Conservation (phyloP, 2,113 vertebrate genomes). For the Chaetorhynchus papuensis region DNA sequence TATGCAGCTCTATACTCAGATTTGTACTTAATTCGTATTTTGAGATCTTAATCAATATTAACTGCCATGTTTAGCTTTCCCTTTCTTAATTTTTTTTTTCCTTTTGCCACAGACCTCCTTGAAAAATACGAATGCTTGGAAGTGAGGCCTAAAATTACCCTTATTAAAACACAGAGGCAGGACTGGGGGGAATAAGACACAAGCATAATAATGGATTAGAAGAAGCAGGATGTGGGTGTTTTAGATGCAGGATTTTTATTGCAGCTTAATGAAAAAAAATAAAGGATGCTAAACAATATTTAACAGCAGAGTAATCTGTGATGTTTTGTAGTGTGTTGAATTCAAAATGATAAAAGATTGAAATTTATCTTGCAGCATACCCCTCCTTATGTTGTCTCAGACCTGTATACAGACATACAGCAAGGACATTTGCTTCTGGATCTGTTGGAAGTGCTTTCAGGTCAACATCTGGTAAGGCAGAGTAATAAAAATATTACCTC, state of each 20-base stretch:
- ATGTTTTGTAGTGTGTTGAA: background rate
- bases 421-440: conserved; percentile 88
- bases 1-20: background rate
- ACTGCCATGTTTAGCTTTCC: background rate
- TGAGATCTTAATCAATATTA: too few relatives aligned
- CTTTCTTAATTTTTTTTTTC: background rate
- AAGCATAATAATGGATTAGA: background rate
- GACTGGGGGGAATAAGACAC: background rate
- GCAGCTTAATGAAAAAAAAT: background rate
- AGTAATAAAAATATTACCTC: background rate
- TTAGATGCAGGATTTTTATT: background rate
- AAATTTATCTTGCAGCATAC: conserved; percentile 75
- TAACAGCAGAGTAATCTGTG: background rate
- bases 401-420: conserved; percentile 87
- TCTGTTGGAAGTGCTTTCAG: conserved; percentile 92
- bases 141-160: background rate
- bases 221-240: background rate
- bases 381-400: conserved; percentile 77
- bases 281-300: background rate
- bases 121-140: background rate
- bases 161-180: background rate
- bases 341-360: background rate
- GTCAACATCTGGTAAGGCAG: conserved; percentile 84
- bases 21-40: background rate
- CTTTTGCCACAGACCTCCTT: background rate